phyloP scores from a whole-genome alignment of 2,113 vertebrate species.

The Oophaga pumilio region DNA sequence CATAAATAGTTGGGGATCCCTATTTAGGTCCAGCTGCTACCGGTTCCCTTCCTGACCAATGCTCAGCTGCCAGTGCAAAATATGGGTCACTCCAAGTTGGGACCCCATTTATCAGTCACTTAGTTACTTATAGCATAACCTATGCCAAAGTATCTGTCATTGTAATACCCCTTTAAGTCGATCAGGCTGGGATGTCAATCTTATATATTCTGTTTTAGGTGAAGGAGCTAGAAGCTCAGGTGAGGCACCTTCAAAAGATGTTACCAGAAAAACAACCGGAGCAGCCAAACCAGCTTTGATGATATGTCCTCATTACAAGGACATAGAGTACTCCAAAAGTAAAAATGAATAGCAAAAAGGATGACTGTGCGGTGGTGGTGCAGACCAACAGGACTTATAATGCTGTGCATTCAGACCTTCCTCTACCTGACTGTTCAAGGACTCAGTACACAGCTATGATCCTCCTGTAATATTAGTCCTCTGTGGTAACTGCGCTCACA shows the following conservation, averaged over 20 bases:
- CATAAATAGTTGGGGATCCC: too few species aligned
- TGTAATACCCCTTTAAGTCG: too few species aligned
- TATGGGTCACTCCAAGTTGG: too few species aligned
- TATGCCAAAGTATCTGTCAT: too few species aligned
- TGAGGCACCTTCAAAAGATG: slow-evolving; percentile 60
- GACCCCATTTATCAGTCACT: too few species aligned
- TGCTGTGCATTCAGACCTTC: neutral
- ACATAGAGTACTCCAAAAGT: neutral
- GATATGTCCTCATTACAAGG: too few species aligned
- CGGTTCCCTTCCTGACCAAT: too few species aligned
- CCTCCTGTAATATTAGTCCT: too few species aligned
- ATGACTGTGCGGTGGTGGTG: neutral
- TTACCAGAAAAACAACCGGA: neutral
- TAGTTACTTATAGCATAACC: too few species aligned
- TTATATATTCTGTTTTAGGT: slow-evolving; percentile 58
- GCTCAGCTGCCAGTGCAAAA: too few species aligned
- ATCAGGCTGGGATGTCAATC: neutral
- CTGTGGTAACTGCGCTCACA: too few species aligned
- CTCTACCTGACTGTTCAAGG: neutral
- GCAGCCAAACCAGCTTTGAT: neutral
- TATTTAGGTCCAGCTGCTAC: too few species aligned
- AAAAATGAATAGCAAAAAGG: neutral
- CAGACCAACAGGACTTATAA: neutral
- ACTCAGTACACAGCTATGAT: neutral
- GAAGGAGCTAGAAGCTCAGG: slow-evolving; percentile 61